These are phyloP conservation scores for Chelmon rostratus DNA, from an alignment of 2,797 vertebrate species.

Conservation along the genomic window DNA sequence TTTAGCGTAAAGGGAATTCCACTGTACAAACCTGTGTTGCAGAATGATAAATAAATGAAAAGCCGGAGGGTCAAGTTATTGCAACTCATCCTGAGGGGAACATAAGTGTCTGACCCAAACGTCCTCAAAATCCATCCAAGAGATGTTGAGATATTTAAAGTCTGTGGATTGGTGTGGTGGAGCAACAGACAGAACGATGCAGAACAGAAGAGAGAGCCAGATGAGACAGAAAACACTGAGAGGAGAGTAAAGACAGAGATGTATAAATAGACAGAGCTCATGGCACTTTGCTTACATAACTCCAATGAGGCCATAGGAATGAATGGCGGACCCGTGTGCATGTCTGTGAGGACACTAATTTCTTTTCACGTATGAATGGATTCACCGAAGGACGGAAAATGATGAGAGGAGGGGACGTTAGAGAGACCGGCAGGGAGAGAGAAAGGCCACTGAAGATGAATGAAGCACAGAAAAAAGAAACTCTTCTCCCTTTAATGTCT, in stretches of 20 bases:
- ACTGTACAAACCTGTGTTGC: too few species aligned
- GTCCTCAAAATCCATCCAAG: not conserved
- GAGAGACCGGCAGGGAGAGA: not conserved
- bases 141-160: not conserved
- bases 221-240: not conserved
- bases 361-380: constrained; percentile 14
- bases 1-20: too few species aligned
- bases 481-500: not conserved
- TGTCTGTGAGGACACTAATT: not conserved
- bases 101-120: not conserved
- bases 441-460: not conserved
- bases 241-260: not conserved
- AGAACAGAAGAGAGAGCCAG: not conserved
- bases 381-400: not conserved
- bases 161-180: too few species aligned
- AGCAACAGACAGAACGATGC: not conserved
- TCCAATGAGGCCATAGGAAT: not conserved
- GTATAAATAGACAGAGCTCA: constrained; percentile 1
- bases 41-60: too few species aligned
- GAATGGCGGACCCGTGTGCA: constrained; percentile 10
- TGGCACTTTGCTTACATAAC: constrained; percentile 16
- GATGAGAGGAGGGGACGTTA: not conserved
- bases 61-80: too few species aligned
- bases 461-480: not conserved
- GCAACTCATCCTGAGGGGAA: too few species aligned